Conservation (phyloP, 1,140 invertebrate species). For the Bacillus rossius region DNA sequence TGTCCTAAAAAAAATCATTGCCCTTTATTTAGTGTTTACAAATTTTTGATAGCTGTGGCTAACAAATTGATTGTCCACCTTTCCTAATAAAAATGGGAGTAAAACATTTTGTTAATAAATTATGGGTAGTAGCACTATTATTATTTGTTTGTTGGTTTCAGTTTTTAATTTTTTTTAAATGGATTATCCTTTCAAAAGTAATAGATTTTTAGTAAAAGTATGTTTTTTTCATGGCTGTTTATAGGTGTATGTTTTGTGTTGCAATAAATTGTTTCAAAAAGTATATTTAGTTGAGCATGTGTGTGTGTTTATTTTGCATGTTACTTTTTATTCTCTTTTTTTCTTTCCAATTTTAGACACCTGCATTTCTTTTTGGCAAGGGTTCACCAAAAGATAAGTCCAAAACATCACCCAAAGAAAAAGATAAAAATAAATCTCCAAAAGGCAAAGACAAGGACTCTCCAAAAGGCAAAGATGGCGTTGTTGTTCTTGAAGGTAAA, state of each 20-base stretch:
- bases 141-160: background rate
- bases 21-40: too few relatives aligned
- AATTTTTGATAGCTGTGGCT: too few relatives aligned
- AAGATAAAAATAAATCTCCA: slow-evolving; percentile 16
- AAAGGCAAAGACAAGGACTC: slow-evolving; percentile 9
- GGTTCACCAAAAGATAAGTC: slow-evolving; percentile 11
- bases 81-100: too few relatives aligned
- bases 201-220: background rate
- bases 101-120: too few relatives aligned
- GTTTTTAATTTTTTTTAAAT: background rate
- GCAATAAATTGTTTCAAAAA: background rate
- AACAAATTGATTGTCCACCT: too few relatives aligned
- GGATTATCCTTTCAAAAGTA: background rate
- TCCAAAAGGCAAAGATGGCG: background rate
- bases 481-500: too few relatives aligned
- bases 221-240: background rate
- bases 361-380: slow-evolving; percentile 20
- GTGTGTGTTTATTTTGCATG: slow-evolving; percentile 2
- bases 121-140: too few relatives aligned
- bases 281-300: slow-evolving; percentile 4
- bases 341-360: slow-evolving; percentile 13
- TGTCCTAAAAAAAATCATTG: too few relatives aligned
- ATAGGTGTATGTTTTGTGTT: background rate
- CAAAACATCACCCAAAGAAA: too few relatives aligned
- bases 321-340: slow-evolving; percentile 8